phyloP scores from a whole-genome alignment of 2,888 invertebrate species.

The Doris montereyensis region DNA sequence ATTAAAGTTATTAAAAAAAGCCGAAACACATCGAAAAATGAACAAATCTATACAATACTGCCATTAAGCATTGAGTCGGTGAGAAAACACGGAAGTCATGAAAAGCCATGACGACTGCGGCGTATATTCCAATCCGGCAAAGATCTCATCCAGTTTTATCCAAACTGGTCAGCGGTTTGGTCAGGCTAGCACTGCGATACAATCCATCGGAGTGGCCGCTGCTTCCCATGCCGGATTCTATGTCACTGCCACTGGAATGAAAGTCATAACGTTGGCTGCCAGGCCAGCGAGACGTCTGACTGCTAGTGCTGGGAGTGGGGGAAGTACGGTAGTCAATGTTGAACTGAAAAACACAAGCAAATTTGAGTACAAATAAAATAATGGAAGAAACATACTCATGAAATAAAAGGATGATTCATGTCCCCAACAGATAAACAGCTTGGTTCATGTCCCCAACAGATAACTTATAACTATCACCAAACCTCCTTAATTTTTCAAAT shows the following conservation, averaged over 20 bases:
- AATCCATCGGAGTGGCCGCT: slow-evolving; percentile 57
- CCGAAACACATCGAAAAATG: too few species aligned
- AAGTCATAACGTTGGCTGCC: slow-evolving; percentile 65
- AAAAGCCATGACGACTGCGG: too few species aligned
- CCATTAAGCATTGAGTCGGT: too few species aligned
- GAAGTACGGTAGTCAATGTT: slow-evolving; percentile 72
- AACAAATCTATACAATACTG: too few species aligned
- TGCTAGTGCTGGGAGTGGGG: slow-evolving; percentile 52
- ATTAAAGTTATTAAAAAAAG: too few species aligned
- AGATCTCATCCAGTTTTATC: slow-evolving; percentile 46
- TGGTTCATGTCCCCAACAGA: not conserved
- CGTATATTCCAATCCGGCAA: too few species aligned
- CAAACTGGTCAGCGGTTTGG: slow-evolving; percentile 43
- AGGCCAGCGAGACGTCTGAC: slow-evolving; percentile 49
- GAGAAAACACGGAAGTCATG: too few species aligned
- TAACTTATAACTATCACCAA: not conserved
- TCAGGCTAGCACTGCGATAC: slow-evolving; percentile 60
- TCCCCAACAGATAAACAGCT: not conserved
- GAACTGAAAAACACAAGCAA: slow-evolving; percentile 29
- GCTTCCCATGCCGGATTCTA: slow-evolving; percentile 60
- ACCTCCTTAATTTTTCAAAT: not conserved
- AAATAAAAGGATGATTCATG: too few species aligned
- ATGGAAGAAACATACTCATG: too few species aligned
- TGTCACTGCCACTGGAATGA: slow-evolving; percentile 59
- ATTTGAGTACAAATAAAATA: not conserved